phyloP scores from a whole-genome alignment of 1,140 invertebrate species.

The Drosophila sulfurigaster region DNA sequence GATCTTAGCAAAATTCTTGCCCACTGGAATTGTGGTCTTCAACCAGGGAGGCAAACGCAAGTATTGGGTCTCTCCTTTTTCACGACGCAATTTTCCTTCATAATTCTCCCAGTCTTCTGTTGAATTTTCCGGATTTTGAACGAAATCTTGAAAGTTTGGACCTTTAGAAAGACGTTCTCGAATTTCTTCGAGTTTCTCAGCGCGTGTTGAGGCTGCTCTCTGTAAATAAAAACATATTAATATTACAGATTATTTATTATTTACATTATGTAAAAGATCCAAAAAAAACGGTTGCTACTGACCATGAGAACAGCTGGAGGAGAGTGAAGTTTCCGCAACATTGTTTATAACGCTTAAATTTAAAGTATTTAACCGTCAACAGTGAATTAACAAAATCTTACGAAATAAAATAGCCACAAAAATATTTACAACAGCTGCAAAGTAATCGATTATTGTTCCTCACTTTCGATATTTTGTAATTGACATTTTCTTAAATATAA shows the following conservation, averaged over 20 bases:
- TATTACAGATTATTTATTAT: neutral
- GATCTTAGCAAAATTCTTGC: constrained; percentile 92
- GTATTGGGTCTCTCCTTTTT: constrained; percentile 92
- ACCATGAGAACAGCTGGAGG: constrained; percentile 19
- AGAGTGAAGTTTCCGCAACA: constrained; percentile 37
- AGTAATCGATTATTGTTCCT: constrained; percentile 12
- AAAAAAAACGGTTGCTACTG: neutral
- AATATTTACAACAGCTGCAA: constrained; percentile 8
- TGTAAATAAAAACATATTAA: constrained; percentile 19
- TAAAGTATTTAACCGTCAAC: constrained; percentile 3
- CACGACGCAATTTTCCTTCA: constrained; percentile 93
- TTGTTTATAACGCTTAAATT: constrained; percentile 11
- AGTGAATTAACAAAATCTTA: constrained; percentile 32
- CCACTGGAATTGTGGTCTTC: constrained; percentile 97
- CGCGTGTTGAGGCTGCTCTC: constrained; percentile 66
- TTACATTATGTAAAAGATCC: neutral
- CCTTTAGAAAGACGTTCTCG: constrained; percentile 88
- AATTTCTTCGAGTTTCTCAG: constrained; percentile 85
- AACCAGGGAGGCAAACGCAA: constrained; percentile 98
- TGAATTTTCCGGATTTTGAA: constrained; percentile 85
- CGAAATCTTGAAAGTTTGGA: constrained; percentile 88
- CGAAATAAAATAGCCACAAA: constrained; percentile 35
- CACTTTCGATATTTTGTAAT: neutral
- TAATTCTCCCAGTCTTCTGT: constrained; percentile 88
- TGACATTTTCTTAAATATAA: neutral